A percentile compares a stretch with the other conserved stretches of the same genome.
Conservation (phyloP, 2,797 vertebrate species). For the Ctenopoma multispine region DNA sequence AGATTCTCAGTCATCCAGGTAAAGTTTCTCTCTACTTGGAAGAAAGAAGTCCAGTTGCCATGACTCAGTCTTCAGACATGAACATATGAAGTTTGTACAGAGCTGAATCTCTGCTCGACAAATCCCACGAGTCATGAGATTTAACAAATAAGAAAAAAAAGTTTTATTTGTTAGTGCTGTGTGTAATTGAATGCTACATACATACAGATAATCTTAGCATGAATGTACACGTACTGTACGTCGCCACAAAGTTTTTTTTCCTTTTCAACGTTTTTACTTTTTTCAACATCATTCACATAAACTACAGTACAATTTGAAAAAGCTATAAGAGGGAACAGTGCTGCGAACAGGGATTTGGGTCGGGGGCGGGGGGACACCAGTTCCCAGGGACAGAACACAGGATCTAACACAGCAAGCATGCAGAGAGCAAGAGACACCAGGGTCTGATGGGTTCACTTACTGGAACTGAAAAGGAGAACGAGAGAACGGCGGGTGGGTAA, state of each 20-base stretch:
- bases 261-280: constrained; percentile 50
- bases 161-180: constrained; percentile 87
- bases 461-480: background rate
- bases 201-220: constrained; percentile 82
- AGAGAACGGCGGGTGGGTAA: background rate
- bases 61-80: too few relatives aligned
- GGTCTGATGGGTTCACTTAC: constrained; percentile 41
- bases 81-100: background rate
- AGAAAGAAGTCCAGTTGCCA: too few relatives aligned
- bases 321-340: constrained; percentile 70
- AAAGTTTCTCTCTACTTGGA: too few relatives aligned
- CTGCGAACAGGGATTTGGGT: constrained; percentile 23
- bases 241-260: constrained; percentile 74
- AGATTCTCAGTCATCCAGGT: too few relatives aligned
- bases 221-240: constrained; percentile 80
- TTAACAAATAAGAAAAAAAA: constrained; percentile 67
- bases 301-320: constrained; percentile 80
- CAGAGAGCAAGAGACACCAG: constrained; percentile 74
- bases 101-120: background rate
- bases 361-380: constrained; percentile 14
- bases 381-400: constrained; percentile 76
- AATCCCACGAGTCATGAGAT: background rate
- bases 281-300: constrained; percentile 82
- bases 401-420: constrained; percentile 86
- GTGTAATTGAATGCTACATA: constrained; percentile 87